Evolutionary conservation across 2,113 vertebrate genomes (phyloP).

Genomic region (Apodemus speciosus): DNA sequence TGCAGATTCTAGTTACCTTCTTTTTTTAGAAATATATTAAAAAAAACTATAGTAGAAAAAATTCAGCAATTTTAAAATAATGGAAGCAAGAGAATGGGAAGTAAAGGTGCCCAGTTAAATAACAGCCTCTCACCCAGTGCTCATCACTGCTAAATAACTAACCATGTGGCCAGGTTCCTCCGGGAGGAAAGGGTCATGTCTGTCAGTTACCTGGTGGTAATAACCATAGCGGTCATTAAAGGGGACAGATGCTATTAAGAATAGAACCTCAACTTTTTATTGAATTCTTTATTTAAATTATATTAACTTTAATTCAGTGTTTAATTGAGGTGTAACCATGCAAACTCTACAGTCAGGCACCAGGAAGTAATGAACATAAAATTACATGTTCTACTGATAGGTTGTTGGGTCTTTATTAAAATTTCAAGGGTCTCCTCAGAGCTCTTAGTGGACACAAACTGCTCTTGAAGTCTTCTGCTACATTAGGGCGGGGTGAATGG

Average conservation of each 20-base stretch:
- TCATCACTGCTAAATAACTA: constrained; percentile 84
- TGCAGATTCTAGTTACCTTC: constrained; percentile 39
- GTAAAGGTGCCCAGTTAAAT: constrained; percentile 81
- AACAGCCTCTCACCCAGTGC: constrained; percentile 80
- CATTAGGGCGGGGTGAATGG: constrained; percentile 82
- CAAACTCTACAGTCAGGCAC: constrained; percentile 84
- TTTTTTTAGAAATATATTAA: constrained; percentile 58
- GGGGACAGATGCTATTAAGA: constrained; percentile 86
- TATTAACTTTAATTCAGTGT: constrained; percentile 88
- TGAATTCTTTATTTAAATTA: constrained; percentile 88
- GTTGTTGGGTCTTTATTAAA: constrained; percentile 85
- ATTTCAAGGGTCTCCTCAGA: constrained; percentile 84
- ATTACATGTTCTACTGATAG: constrained; percentile 86
- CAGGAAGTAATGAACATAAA: constrained; percentile 88
- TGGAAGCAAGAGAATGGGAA: constrained; percentile 77
- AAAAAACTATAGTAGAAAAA: constrained; percentile 80
- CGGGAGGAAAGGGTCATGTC: constrained; percentile 82
- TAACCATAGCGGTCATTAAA: constrained; percentile 84
- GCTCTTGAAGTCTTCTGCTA: constrained; percentile 82
- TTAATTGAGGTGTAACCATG: constrained; percentile 89
- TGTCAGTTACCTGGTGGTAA: constrained; percentile 86
- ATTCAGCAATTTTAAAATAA: constrained; percentile 78
- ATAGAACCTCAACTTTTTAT: constrained; percentile 84
- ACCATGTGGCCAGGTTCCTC: constrained; percentile 81
- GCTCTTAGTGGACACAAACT: constrained; percentile 83